Evolutionary conservation across 2,113 vertebrate species (phyloP).

Genomic region (Xiphias gladius): DNA sequence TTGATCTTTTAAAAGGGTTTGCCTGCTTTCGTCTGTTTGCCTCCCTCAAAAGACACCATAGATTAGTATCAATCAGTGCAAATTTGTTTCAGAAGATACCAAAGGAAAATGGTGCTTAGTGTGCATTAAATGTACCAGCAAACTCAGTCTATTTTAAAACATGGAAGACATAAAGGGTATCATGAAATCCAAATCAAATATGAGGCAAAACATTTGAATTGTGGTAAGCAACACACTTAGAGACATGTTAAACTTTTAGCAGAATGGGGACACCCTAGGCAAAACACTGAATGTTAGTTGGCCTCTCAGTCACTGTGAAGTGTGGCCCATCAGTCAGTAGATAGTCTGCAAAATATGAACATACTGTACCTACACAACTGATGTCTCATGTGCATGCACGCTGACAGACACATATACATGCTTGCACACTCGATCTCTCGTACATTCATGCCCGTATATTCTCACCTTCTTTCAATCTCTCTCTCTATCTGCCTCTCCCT

Average conservation of each 20-base stretch:
- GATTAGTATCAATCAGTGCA: background rate
- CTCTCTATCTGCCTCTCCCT: conserved; percentile 31
- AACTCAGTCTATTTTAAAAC: background rate
- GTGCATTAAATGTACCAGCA: background rate
- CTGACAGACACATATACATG: conserved; percentile 54
- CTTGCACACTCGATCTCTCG: conserved; percentile 52
- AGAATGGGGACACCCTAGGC: background rate
- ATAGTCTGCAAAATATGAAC: conserved; percentile 14
- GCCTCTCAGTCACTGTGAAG: conserved; percentile 2
- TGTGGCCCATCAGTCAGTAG: conserved; percentile 28
- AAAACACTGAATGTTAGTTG: conserved; percentile 28
- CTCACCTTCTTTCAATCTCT: conserved; percentile 61
- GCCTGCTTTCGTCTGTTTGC: background rate
- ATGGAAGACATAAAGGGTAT: background rate
- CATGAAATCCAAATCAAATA: background rate
- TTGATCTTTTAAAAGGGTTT: background rate
- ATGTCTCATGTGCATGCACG: conserved; percentile 81
- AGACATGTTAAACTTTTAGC: conserved; percentile 14
- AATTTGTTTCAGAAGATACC: background rate
- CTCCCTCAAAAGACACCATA: background rate
- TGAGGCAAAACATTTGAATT: background rate
- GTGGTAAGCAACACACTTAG: background rate
- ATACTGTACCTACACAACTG: conserved; percentile 79
- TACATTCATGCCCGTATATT: conserved; percentile 46
- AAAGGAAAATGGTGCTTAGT: too few species aligned